Evolutionary conservation across 2,113 vertebrate species (phyloP), one percentile per base, ranked within the genome.

Genomic region (mouse (Mus musculus)): DNA sequence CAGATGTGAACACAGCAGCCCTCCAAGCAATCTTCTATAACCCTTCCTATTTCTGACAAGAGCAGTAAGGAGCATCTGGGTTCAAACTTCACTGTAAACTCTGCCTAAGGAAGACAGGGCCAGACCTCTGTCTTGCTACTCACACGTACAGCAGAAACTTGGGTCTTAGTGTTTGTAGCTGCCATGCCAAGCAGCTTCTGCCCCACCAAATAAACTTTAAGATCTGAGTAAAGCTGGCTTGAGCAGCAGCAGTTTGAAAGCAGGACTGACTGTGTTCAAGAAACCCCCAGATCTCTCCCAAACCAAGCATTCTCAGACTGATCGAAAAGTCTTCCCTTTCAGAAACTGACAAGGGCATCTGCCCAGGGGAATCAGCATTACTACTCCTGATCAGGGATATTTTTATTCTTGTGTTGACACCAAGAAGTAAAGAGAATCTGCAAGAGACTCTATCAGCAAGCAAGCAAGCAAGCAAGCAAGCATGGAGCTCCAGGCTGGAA

Each of bases 301-400:
- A 17, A 84, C 19, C 28, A 67, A 24, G 26, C 17, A 46, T 61
- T 39, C 42, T 95, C 67, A 88, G 59, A 54, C 3, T 52, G 78
- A 67, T 49, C n/a, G 78, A 28, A 36, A 14, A 65, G 61, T 12
- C 56, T 19, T 59, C n/a, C 82, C 52, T 63, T 28, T 4, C 24
- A 77, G 86, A 91, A 88, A 75, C 67, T 30, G 67, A 87, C 16
- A 65, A 39, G 3, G 59, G 54, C 56, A 49, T 4, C 59, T 67
- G 46, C 0, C 4, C 13, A 93, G 73, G 12, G 71, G 39, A 93
- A 76, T 26, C 12, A 2, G 49, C 26, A 36, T 42, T 89, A 78
- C n/a, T 91, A 39, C 39, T 96, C 39, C 39, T 86, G 85, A 54
- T 59, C 49, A 56, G 69, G 65, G 86, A 76, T 85, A 85, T 73